Conservation (phyloP, 2,888 invertebrate species). For the Byasa hedistus region DNA sequence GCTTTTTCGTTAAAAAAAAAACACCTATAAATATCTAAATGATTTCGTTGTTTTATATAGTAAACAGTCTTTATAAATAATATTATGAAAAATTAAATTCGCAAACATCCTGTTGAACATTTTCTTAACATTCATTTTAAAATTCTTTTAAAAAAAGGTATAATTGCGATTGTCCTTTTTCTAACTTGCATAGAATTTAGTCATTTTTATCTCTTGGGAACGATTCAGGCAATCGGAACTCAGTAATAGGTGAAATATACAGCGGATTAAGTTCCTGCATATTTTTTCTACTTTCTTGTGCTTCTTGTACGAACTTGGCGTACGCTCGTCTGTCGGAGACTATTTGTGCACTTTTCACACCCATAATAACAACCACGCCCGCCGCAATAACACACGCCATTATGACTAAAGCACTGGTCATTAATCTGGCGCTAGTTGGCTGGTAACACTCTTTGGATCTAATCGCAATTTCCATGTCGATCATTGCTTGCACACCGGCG, state of each 20-base stretch:
- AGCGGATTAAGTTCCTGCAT: conserved; percentile 80
- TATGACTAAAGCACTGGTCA: conserved; percentile 60
- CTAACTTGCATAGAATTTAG: conserved; percentile 35
- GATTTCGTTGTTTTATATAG: conserved; percentile 4
- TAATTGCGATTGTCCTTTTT: neutral
- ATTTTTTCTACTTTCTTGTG: conserved; percentile 60
- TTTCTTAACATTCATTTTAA: neutral
- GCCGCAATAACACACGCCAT: conserved; percentile 68
- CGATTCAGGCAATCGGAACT: conserved; percentile 77
- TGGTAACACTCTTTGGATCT: conserved; percentile 60
- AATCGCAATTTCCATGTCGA: conserved; percentile 61
- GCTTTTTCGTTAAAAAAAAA: conserved; percentile 1
- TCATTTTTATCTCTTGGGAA: conserved; percentile 68
- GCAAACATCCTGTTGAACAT: neutral
- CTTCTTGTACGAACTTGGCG: conserved; percentile 72
- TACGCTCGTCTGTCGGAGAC: conserved; percentile 77
- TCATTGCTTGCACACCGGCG: conserved; percentile 48
- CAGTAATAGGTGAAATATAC: conserved; percentile 81
- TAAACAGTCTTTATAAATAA: neutral
- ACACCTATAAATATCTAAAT: neutral
- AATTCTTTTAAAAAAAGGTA: neutral
- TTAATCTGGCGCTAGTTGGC: conserved; percentile 59
- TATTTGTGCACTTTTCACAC: conserved; percentile 63
- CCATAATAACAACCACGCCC: conserved; percentile 67
- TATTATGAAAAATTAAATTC: neutral